These are phyloP conservation scores for Muntiacus reevesi DNA, from an alignment of 2,113 vertebrate genomes.

Conservation along the genomic window DNA sequence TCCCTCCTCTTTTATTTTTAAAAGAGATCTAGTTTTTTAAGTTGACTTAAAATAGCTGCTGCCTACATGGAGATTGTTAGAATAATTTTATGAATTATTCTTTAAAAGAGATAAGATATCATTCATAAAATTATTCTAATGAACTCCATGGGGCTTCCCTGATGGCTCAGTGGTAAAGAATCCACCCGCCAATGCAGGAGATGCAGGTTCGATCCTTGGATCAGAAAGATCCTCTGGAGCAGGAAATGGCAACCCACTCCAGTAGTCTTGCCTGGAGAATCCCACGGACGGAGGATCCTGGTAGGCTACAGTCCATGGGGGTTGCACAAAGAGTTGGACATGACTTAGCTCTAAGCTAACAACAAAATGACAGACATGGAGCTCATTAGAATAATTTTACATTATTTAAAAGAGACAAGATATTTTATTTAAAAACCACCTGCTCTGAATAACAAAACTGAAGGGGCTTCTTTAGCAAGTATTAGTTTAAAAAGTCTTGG, in stretches of 20 bases:
- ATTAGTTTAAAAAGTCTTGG: background rate
- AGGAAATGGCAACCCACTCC: background rate
- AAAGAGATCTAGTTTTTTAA: background rate
- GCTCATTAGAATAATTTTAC: background rate
- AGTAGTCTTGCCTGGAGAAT: background rate
- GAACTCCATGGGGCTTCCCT: background rate
- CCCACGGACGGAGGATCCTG: background rate
- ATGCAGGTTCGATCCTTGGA: background rate
- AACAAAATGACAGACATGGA: background rate
- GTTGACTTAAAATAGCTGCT: background rate
- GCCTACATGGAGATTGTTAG: background rate
- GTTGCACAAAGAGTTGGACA: background rate
- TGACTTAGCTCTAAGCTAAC: background rate
- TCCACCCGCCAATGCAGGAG: background rate
- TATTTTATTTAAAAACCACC: background rate
- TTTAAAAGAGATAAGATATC: background rate
- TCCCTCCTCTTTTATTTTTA: background rate
- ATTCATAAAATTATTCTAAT: background rate
- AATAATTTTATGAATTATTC: background rate
- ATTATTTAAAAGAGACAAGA: background rate
- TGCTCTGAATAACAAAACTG: background rate
- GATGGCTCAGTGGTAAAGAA: background rate
- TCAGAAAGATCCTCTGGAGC: background rate
- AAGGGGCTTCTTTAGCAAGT: background rate
- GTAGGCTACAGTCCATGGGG: background rate